A percentile compares a stretch with the other conserved stretches of the same genome.
Conservation (phyloP, 2,888 invertebrate genomes). For the Euzetes globulus region DNA sequence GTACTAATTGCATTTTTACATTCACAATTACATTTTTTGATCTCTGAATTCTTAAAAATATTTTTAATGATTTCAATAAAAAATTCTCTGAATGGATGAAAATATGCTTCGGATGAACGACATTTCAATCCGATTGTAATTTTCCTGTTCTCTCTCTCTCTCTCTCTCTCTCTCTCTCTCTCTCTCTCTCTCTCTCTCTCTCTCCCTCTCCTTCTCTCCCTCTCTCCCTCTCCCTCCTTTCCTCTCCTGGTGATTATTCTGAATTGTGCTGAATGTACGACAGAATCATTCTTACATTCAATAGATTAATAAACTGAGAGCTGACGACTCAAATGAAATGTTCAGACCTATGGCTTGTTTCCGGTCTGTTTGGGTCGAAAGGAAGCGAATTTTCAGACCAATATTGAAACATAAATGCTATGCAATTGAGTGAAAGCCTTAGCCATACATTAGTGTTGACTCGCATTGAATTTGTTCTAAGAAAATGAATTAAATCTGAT, state of each 20-base stretch:
- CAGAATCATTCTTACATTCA: not conserved
- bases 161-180: conserved; percentile 11
- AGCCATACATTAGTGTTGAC: not conserved
- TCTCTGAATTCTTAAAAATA: not conserved
- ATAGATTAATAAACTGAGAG: not conserved
- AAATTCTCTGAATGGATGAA: not conserved
- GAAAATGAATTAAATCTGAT: conserved; percentile 29
- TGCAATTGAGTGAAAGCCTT: conserved; percentile 11
- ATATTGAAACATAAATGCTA: conserved; percentile 29
- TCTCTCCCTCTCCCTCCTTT: too few relatives aligned
- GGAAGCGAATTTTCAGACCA: conserved; percentile 20
- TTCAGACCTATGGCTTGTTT: conserved; percentile 20
- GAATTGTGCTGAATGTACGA: not conserved
- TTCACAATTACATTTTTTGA: too few relatives aligned
- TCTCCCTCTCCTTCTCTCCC: not conserved
- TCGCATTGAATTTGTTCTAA: not conserved
- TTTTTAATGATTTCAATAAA: conserved; percentile 1
- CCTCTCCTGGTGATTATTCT: not conserved
- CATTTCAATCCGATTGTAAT: not conserved
- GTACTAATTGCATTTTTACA: too few relatives aligned
- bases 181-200: conserved; percentile 9
- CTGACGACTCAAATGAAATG: not conserved
- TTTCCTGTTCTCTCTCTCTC: conserved; percentile 21
- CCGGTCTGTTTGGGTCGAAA: not conserved
- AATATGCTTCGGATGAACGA: not conserved